Conservation (phyloP, 2,888 invertebrate genomes). For the Anoplius nigerrimus region DNA sequence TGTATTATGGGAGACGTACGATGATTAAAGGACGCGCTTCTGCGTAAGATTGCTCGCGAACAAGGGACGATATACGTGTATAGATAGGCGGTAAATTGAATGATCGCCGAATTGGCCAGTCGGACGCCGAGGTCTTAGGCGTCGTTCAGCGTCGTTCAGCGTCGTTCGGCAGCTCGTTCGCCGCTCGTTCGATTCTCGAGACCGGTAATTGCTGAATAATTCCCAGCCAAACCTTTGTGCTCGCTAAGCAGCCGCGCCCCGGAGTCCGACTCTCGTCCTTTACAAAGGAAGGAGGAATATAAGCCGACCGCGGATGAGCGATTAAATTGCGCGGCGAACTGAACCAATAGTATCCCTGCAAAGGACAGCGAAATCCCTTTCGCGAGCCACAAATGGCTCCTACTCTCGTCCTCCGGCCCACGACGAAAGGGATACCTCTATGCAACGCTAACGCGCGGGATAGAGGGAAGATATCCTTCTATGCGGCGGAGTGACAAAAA, state of each 20-base stretch:
- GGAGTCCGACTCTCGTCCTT: not conserved
- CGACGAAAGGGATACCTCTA: not conserved
- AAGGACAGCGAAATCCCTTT: constrained; percentile 4
- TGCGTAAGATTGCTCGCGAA: no score
- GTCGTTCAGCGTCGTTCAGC: no score
- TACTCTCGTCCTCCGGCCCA: not conserved
- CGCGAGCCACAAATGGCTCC: not conserved
- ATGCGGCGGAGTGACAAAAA: no score
- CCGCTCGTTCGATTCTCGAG: not conserved
- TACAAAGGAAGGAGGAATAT: not conserved
- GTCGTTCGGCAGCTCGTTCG: no score
- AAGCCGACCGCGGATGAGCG: constrained; percentile 1
- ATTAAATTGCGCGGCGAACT: constrained; percentile 8
- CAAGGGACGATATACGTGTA: no score
- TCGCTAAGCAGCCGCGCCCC: not conserved
- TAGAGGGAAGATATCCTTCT: no score
- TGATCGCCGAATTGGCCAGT: no score
- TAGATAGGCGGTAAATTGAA: no score
- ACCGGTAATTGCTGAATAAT: not conserved
- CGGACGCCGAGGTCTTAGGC: no score
- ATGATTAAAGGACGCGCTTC: no score
- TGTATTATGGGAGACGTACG: no score
- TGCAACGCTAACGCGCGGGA: no score
- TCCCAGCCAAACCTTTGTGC: not conserved
- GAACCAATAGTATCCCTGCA: not conserved